Base-by-base conservation (phyloP, 1,140 invertebrate genomes). In the Ectropis grisescens region DNA sequence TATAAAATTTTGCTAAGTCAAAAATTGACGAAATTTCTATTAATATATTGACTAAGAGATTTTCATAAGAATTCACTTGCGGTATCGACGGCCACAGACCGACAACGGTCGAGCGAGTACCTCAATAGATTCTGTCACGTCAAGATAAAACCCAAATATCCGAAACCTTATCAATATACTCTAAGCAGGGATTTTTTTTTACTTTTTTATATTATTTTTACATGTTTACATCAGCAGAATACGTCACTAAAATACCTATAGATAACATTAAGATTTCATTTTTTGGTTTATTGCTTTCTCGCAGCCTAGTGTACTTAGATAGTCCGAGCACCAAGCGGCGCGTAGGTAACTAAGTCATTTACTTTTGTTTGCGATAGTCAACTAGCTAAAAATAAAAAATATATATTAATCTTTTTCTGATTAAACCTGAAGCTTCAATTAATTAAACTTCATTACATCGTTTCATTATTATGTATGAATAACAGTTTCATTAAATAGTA, bases 1-100 rank as follows among this genome's bases (percentile, higher is more conserved):
- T 81, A 78, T 80, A 81, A 81, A 81, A 80, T 76, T 81, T 81
- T 58, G 67, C 76, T 81, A 81, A 78, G 72, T 81, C 71, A 81
- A 70, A 78, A 81, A 81, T 81, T 81, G 76, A 81, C 76, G 54
- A 70, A 62, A 74, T 78, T 72, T 68, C 58, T 78, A 74, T 74
- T 66, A 59, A 57, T 19, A 74, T 78, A 81, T 81, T 81, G 76
- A 76, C 76, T 81, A 81, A 76, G 67, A 76, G 54, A 72, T 61
- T 76, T 70, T 81, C 76, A 81, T 81, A 81, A 81, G 76, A 81
- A 70, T 76, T 70, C 71, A 78, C 69, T 60, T 71, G 62, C 59
- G 66, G 65, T 67, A 41, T 44, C 49, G 53, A 50, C 50, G 44
- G 44, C 55, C 43, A 30, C 28, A 38, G 33, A 45, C 42, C 33